A percentile compares a stretch with the other conserved stretches of the same genome.
Conservation (phyloP, 2,113 vertebrate species). For the Elaphurus davidianus region DNA sequence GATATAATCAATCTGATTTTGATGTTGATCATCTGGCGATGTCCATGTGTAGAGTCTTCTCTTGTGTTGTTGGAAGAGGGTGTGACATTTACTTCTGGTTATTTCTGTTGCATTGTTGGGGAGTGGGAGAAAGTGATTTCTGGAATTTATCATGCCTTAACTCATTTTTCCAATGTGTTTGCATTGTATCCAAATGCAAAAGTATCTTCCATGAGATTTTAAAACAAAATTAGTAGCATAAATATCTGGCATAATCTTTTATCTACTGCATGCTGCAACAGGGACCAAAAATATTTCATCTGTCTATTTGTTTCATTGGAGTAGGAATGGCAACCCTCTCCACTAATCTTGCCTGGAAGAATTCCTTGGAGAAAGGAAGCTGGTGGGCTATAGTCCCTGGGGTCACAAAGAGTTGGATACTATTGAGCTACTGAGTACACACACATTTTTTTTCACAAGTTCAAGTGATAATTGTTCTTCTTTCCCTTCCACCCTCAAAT, state of each 20-base stretch:
- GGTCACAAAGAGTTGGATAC: neutral
- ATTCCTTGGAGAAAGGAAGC: neutral
- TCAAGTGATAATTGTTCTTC: neutral
- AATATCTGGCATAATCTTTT: neutral
- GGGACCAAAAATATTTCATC: neutral
- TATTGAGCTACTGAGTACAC: neutral
- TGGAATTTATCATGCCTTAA: neutral
- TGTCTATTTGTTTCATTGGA: neutral
- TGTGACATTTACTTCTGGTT: neutral
- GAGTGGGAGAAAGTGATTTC: neutral
- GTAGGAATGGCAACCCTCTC: neutral
- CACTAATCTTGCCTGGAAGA: neutral
- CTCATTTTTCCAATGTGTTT: neutral
- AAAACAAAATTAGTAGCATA: neutral
- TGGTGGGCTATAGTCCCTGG: neutral
- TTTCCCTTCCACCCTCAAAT: neutral
- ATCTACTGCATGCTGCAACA: neutral
- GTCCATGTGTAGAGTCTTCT: neutral
- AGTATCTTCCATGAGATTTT: neutral
- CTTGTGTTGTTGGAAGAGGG: neutral
- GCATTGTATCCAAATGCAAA: neutral
- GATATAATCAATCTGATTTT: neutral
- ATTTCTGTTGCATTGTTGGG: neutral
- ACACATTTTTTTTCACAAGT: neutral
- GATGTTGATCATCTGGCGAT: neutral